phyloP scores from a whole-genome alignment of 2,797 vertebrate species.

The Dromococcyx pavoninus region DNA sequence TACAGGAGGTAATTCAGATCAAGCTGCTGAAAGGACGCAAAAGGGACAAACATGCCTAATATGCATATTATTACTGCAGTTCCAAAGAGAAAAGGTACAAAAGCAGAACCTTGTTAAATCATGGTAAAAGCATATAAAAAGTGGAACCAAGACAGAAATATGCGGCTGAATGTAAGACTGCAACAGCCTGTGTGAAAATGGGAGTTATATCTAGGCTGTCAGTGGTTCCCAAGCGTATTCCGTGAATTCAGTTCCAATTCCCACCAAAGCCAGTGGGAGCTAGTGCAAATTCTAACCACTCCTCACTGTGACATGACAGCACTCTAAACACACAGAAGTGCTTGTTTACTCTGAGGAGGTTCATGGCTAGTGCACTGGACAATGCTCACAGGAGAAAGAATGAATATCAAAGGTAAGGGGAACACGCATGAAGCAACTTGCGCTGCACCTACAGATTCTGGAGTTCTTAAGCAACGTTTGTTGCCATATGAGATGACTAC shows the following conservation, averaged over 20 bases:
- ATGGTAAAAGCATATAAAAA: no score
- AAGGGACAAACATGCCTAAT: not conserved
- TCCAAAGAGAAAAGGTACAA: not conserved
- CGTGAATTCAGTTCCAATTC: not conserved
- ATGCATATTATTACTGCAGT: not conserved
- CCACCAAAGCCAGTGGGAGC: not conserved
- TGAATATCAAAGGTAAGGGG: not conserved
- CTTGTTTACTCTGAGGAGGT: constrained; percentile 19
- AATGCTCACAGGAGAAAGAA: not conserved
- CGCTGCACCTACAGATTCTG: not conserved
- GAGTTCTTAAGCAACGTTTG: not conserved
- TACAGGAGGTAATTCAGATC: not conserved
- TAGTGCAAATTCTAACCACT: not conserved
- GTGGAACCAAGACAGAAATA: not conserved
- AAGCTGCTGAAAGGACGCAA: not conserved
- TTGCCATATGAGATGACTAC: not conserved
- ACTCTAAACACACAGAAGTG: not conserved
- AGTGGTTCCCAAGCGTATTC: not conserved
- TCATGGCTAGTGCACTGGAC: not conserved
- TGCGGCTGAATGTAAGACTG: not conserved
- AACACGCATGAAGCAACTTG: not conserved
- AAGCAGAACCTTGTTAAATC: not conserved
- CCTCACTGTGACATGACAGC: not conserved
- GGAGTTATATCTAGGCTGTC: not conserved
- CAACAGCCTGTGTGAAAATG: not conserved